Percentiles rank a stretch among this genome's conserved stretches.
These are phyloP conservation scores for Tenodera sinensis DNA, from an alignment of 2,888 invertebrate species.

Conservation along the genomic window DNA sequence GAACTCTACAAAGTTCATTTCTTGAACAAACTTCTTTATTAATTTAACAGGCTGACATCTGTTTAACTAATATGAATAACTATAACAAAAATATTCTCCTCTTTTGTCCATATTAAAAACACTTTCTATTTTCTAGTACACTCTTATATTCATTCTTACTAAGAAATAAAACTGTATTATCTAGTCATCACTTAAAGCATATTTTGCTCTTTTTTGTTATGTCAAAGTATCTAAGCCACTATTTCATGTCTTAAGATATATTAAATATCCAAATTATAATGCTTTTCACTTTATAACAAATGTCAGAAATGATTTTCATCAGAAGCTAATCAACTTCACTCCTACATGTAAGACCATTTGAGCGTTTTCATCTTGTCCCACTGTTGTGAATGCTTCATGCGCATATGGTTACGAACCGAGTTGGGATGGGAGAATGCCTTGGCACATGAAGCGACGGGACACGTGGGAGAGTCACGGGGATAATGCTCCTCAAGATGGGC, in stretches of 20 bases:
- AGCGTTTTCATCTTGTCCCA: conserved; percentile 82
- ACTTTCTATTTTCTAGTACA: neutral
- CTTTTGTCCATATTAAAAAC: neutral
- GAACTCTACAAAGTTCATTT: neutral
- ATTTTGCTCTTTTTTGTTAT: neutral
- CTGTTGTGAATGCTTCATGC: conserved; percentile 74
- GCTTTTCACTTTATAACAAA: no score
- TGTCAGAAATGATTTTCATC: neutral
- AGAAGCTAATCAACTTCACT: neutral
- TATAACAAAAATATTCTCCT: neutral
- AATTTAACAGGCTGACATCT: neutral
- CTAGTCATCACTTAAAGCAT: neutral
- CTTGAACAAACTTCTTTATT: neutral
- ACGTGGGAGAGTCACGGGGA: conserved; percentile 77
- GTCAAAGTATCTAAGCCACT: neutral
- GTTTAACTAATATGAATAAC: neutral
- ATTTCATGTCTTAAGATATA: neutral
- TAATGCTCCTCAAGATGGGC: conserved; percentile 78
- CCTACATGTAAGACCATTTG: conserved; percentile 64
- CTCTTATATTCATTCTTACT: neutral
- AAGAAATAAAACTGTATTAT: neutral
- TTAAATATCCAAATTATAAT: neutral
- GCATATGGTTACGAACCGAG: conserved; percentile 83
- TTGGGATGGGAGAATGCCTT: conserved; percentile 78
- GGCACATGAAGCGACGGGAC: conserved; percentile 73